These are phyloP conservation scores for Drosophila bocki DNA, from an alignment of 1,140 invertebrate genomes.

Conservation along the genomic window DNA sequence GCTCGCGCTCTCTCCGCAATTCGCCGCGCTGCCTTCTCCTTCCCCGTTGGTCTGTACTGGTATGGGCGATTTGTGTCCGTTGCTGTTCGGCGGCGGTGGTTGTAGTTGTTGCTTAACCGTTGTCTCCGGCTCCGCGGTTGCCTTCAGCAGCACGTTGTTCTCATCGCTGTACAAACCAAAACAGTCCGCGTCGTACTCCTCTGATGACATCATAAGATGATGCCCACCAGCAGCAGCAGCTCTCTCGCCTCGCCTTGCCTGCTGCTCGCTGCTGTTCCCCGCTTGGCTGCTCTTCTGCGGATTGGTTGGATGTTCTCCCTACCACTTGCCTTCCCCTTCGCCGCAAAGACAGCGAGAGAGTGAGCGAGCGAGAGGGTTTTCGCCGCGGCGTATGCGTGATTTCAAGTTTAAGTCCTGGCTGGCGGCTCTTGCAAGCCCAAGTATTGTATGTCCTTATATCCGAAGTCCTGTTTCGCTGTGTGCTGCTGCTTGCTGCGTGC, in stretches of 20 bases:
- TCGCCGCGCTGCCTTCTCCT: conserved; percentile 61
- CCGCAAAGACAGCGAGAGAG: conserved; percentile 17
- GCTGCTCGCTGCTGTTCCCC: conserved; percentile 23
- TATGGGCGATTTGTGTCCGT: conserved; percentile 57
- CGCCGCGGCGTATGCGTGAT: conserved; percentile 68
- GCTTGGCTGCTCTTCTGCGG: conserved; percentile 30
- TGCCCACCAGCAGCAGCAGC: conserved; percentile 80
- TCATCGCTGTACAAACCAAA: conserved; percentile 92
- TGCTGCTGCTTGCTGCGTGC: conserved; percentile 37
- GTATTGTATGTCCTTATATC: conserved; percentile 8
- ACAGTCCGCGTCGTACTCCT: conserved; percentile 94
- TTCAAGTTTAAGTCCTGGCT: conserved; percentile 60
- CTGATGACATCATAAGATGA: conserved; percentile 96
- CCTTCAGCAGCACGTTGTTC: conserved; percentile 95
- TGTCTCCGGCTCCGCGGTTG: conserved; percentile 50
- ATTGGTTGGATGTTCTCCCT: conserved; percentile 28
- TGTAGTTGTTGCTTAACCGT: conserved; percentile 38
- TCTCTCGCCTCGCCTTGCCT: conserved; percentile 18
- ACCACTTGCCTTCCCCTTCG: conserved; percentile 26
- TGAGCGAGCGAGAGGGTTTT: conserved; percentile 21
- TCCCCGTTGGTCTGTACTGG: conserved; percentile 51
- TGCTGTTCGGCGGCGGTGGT: conserved; percentile 58
- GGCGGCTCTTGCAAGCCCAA: conserved; percentile 39
- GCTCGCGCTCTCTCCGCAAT: conserved; percentile 57
- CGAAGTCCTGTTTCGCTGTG: conserved; percentile 40